Percentiles rank a stretch among this genome's conserved stretches.
Conservation (phyloP, 2,888 invertebrate genomes). For the Ariolimax columbianus region DNA sequence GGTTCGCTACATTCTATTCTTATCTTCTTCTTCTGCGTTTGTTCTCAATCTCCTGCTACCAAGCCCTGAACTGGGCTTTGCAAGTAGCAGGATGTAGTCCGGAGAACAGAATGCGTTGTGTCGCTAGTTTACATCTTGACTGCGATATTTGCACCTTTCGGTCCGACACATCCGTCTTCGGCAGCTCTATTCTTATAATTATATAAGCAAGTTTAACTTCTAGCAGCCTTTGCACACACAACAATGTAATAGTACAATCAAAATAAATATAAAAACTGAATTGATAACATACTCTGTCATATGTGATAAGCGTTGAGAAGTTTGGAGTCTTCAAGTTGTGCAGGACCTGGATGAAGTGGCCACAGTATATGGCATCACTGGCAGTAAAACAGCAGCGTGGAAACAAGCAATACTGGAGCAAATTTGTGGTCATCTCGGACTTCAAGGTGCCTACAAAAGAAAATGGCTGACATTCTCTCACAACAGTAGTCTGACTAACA, state of each 20-base stretch:
- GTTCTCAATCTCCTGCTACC: too few species aligned
- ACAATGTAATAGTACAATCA: background rate
- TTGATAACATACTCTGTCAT: constrained; percentile 87
- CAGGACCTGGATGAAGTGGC: constrained; percentile 96
- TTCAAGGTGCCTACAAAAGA: constrained; percentile 84
- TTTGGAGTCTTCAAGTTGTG: constrained; percentile 96
- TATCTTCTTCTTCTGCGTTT: too few species aligned
- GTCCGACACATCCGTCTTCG: too few species aligned
- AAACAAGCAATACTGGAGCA: constrained; percentile 96
- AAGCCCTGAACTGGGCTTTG: too few species aligned
- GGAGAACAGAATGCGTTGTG: too few species aligned
- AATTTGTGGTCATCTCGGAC: constrained; percentile 93
- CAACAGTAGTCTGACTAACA: too few species aligned
- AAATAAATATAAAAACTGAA: background rate
- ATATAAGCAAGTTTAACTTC: background rate
- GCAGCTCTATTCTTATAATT: background rate
- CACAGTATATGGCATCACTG: constrained; percentile 96
- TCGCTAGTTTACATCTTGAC: too few species aligned
- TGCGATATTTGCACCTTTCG: too few species aligned
- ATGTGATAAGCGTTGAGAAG: constrained; percentile 97
- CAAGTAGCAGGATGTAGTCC: too few species aligned
- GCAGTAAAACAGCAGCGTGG: constrained; percentile 98
- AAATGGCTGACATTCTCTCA: too few species aligned
- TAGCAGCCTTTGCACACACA: background rate
- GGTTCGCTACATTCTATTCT: too few species aligned